Base-by-base conservation (phyloP, 53 echinoderm and acorn worm genomes). In the Actinopyga echinites region DNA sequence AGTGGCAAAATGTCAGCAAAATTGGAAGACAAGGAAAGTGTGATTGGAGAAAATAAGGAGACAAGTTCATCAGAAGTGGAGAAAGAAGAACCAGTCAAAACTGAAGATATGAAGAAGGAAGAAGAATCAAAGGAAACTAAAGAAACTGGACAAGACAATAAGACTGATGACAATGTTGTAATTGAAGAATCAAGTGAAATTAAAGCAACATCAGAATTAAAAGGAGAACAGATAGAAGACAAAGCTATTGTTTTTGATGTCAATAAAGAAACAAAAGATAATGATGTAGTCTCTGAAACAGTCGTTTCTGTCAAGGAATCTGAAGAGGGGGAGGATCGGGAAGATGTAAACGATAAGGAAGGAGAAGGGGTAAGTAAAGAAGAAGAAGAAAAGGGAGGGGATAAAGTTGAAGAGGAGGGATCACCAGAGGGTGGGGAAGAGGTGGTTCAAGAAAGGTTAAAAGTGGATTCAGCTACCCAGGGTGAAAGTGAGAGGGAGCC, bases 211-310 rank as follows among this genome's bases (percentile, higher is more conserved):
- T 10, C 30, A 26, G 42, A 24, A 42, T 23, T 69, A 38, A 38
- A 38, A 44, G 43, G 69, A n/a, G 69, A 69, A 40, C 43, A 42
- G 38, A 69, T 69, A 11, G 69, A 69, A 69, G 69, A 69, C 20
- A 69, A 69, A 69, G 69, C 22, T 22, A 69, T 37, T 69, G 69
- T 69, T 37, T 69, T 69, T 69, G 40, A 38, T 23, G 40, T 40
- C 2, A 69, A 69, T 69, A 69, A 69, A 69, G 40, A 20, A 22
- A 17, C 9, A 19, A 44, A 43, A 42, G 43, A 20, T 22, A 44
- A 21, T 38, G 40, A 11, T 44, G 24, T 42, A 17, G 69, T 42
- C n/a, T 69, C 40, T 22, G 22, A 40, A 21, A n/a, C 69, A n/a
- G 67, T 69, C 44, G 33, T 69, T 69, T 44, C 69, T 69, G 43